Base-by-base conservation (phyloP, 2,888 invertebrate genomes). In the Ochropleura plecta region DNA sequence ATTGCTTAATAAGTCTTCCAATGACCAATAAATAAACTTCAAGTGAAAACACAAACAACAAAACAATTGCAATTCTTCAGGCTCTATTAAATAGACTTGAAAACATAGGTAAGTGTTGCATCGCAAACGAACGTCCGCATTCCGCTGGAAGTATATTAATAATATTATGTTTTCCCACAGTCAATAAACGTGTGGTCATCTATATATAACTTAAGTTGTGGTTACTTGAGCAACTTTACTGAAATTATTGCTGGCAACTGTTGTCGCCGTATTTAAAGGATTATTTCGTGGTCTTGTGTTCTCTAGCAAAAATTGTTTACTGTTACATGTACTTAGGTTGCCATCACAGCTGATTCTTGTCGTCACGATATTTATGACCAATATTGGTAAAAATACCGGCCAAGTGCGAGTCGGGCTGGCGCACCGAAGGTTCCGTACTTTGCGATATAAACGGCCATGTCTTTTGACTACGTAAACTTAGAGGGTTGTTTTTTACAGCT, bases 91-190 rank as follows among this genome's bases (percentile, higher is more conserved):
- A 74, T 78, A 63, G 55, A 46, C 40, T 63, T 74, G 49, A 51
- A 51, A 74, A 57, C 49, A 42, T 46, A 66, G 63, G 46, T 67
- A 66, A 67, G 46, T 67, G 57, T 78, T 73, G 74, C 79, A 42
- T 62, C 55, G 66, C 63, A 79, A 73, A 73, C 16, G 62, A 57
- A 79, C 66, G 57, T 81, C 76, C 60, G 51, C 78, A 69, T 71
- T 49, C 57, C 44, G 20, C 48, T 62, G 73, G 60, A 78, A 78
- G 69, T 62, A 48, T 67, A 40, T 78, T 57, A 68, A 60, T 53
- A 79, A 65, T 67, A 63, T 60, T 48, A 70, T 55, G 68, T 82
- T 72, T 82, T 79, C 70, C 77, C 70, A 71, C 67, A 71, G 53
- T 53, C 64, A 63, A 71, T 73, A 75, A 82, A 79, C 59, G 30